Evolutionary conservation across 1,140 invertebrate genomes (phyloP), one percentile per base, ranked within the genome.

Genomic region (Drosophila ohnishii): DNA sequence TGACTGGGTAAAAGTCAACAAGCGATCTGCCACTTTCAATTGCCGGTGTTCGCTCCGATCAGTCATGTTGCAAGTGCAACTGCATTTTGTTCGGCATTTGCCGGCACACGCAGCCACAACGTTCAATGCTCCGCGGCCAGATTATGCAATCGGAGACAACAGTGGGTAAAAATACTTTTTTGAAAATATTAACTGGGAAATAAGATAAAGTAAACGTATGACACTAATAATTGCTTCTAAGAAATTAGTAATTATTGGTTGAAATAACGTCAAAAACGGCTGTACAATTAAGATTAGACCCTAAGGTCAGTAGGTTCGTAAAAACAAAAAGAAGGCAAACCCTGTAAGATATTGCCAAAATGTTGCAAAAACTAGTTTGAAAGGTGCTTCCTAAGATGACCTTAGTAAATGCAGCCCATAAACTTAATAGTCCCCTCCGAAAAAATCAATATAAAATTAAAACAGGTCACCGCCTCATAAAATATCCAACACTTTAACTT

Each of bases 11-110:
- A 86, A 88, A 88, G 83, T 78, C 71, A 78, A 71, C 61, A 50
- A 72, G 40, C 50, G 35, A 77, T 59, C 59, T 72, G 32, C 74
- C 82, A 70, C 84, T 88, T 88, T 88, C 85, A 48, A 71, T 78
- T 84, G 62, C 71, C 75, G 60, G 66, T 37, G 30, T 30, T 34
- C 37, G 44, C 42, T 34, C 59, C 61, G 58, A 72, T 80, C 73
- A 70, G 61, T 78, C 78, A 81, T 81, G 75, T 80, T 83, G 79
- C 87, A 90, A 90, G 87, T 90, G 87, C 83, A 90, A 85, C 85
- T 65, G 53, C 53, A 73, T 83, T 78, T 65, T 64, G 58, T 44
- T 74, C 22, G 40, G 10, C 10, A 60, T 32, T 48, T 48, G 11
- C 48, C 67, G 56, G 62, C 65, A 64, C 40, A 75, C 47, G 37